Evolutionary conservation across 2,888 invertebrate genomes (phyloP).

Genomic region (Neoscelio sp.): DNA sequence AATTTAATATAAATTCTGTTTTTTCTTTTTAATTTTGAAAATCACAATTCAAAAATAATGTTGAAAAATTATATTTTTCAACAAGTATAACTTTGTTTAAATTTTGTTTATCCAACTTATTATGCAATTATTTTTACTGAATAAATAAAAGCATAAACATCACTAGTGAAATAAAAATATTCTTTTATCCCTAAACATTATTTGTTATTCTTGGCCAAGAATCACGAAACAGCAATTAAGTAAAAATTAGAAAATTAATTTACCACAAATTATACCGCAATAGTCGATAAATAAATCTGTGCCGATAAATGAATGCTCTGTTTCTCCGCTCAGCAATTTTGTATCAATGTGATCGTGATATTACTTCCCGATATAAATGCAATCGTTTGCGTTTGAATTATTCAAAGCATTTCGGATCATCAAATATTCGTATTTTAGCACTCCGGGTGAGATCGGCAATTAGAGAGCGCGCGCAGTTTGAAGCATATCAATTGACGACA

Average conservation of each 20-base stretch:
- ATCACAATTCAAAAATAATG: no score
- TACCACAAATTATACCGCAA: conserved; percentile 1
- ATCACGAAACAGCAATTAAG: conserved; percentile 9
- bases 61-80: no score
- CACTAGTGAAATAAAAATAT: no score
- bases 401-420: conserved; percentile 21
- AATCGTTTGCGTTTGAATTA: conserved; percentile 21
- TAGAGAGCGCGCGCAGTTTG: conserved; percentile 31
- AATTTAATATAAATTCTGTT: no score
- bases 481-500: conserved; percentile 44
- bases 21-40: no score
- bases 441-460: conserved; percentile 16
- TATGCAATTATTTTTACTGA: no score
- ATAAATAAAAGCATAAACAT: no score
- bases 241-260: conserved; percentile 21
- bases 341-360: conserved; percentile 25
- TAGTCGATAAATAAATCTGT: conserved; percentile 14
- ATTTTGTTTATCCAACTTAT: no score
- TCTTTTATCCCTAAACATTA: no score
- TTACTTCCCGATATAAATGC: conserved; percentile 18
- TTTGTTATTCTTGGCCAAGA: background rate
- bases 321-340: conserved; percentile 1
- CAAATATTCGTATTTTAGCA: conserved; percentile 28
- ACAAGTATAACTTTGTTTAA: no score
- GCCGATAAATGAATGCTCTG: conserved; percentile 10